A percentile compares a stretch with the other conserved stretches of the same genome.
Conservation (phyloP, 2,797 vertebrate species). For the Phoxinus dragarum region DNA sequence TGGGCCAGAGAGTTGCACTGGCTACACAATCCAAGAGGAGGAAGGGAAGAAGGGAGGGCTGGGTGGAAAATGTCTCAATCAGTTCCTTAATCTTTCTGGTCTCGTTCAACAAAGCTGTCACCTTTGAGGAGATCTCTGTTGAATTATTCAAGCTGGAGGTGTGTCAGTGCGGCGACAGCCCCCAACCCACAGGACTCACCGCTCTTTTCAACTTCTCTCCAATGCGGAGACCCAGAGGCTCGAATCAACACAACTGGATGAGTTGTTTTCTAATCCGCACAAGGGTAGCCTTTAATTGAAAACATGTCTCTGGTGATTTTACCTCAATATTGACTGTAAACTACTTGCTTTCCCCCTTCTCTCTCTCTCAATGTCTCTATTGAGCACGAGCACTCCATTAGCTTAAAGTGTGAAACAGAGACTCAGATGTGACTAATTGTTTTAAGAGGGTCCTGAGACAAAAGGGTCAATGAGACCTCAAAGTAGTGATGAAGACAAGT, state of each 20-base stretch:
- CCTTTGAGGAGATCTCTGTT: constrained; percentile 54
- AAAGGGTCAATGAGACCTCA: constrained; percentile 34
- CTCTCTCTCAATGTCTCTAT: constrained; percentile 40
- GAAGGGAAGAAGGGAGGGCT: constrained; percentile 2
- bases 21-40: constrained; percentile 30
- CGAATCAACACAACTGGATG: constrained; percentile 39
- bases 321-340: constrained; percentile 42
- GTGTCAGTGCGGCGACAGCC: constrained; percentile 17
- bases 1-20: constrained; percentile 5
- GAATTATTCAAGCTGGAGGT: constrained; percentile 54
- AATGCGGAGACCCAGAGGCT: constrained; percentile 27
- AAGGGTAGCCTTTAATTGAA: constrained; percentile 50
- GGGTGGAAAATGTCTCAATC: constrained; percentile 44
- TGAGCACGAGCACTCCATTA: constrained; percentile 43
- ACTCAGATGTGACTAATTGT: constrained; percentile 47
- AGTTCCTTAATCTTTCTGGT: constrained; percentile 49
- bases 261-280: constrained; percentile 46
- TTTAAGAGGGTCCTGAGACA: constrained; percentile 36
- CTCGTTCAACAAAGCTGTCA: constrained; percentile 51
- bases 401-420: constrained; percentile 32
- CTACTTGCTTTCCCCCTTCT: constrained; percentile 20
- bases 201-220: constrained; percentile 29
- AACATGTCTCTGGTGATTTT: constrained; percentile 47
- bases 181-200: not conserved
- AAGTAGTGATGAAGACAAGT: constrained; percentile 27